Base-by-base conservation (phyloP, 2,113 vertebrate genomes). In the Actenoides lindsayi region DNA sequence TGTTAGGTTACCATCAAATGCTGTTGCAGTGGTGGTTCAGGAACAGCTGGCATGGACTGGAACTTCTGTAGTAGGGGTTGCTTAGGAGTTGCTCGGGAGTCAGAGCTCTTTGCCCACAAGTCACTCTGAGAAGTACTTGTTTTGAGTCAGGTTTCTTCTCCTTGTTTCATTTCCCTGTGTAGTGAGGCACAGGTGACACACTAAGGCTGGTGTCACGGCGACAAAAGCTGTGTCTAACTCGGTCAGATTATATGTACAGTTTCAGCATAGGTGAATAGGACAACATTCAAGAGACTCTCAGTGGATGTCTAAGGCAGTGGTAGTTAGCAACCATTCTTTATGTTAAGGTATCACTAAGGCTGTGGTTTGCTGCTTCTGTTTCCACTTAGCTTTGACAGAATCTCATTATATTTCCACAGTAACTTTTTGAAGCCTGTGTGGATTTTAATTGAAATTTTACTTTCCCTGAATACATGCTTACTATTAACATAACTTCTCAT, bases 101-200 rank as follows among this genome's bases (percentile, higher is more conserved):
- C 6, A 0, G 13, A 18, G 62, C 12, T 82, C 14, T 78, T 74
- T 1, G 2, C 37, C 18, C 50, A 13, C 0, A 0, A 56, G 19
- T 69, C 86, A 28, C 33, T 67, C 15, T 17, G 19, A 84, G 31
- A 28, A 77, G 30, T 28, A 6, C 67, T 70, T 78, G 46, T 56
- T 63, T 56, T 42, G 33, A 15, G 10, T 51, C 37, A 53, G n/a
- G 8, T 42, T 71, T 64, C 11, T 60, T 39, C 75, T 51, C 37
- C 53, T 60, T 73, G 42, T 30, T 85, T 54, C 8, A 3, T 74
- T 82, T 83, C 19, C 28, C 12, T 35, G 8, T 64, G 23, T 48
- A 20, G 14, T 70, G 71, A 67, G n/a, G 71, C 64, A 60, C 31
- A 63, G 56, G 28, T 83, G 51, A 41, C 27, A 19, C 37, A 23